Evolutionary conservation across 2,113 vertebrate species (phyloP).

Genomic region (Gasterosteus aculeatus): DNA sequence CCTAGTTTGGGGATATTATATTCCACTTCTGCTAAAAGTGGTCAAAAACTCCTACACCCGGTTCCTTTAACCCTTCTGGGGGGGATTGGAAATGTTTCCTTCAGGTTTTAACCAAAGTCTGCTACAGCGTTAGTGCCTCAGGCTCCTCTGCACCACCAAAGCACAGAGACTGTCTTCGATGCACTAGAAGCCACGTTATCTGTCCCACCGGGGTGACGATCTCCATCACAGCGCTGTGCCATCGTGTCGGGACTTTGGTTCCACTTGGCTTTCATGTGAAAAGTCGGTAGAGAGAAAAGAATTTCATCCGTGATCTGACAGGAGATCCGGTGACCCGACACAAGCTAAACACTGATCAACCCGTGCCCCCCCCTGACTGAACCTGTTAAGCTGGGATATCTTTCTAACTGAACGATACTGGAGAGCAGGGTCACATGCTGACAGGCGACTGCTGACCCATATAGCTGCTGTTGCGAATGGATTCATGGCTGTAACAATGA

Average conservation of each 20-base stretch:
- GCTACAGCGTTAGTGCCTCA: conserved; percentile 37
- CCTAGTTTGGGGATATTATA: neutral
- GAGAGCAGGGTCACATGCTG: conserved; percentile 8
- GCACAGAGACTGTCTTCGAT: conserved; percentile 48
- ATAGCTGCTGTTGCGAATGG: conserved; percentile 33
- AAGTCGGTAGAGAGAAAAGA: conserved; percentile 10
- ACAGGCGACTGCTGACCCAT: conserved; percentile 24
- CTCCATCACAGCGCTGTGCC: conserved; percentile 7
- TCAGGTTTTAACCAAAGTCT: conserved; percentile 56
- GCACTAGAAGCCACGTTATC: conserved; percentile 16
- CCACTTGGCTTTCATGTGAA: neutral
- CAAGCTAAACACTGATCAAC: conserved; percentile 20
- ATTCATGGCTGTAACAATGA: conserved; percentile 1
- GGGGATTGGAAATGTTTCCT: neutral
- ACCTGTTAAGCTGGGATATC: conserved; percentile 14
- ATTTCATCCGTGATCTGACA: conserved; percentile 5
- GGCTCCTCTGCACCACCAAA: conserved; percentile 55
- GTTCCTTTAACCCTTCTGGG: neutral
- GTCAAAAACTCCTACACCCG: neutral
- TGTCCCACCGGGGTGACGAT: conserved; percentile 18
- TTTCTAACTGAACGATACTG: conserved; percentile 15
- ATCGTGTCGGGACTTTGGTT: neutral
- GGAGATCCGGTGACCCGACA: conserved; percentile 23
- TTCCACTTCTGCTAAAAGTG: neutral
- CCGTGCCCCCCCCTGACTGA: conserved; percentile 1